Evolutionary conservation across 1,140 invertebrate genomes (phyloP).

Genomic region (Ladona fulva): DNA sequence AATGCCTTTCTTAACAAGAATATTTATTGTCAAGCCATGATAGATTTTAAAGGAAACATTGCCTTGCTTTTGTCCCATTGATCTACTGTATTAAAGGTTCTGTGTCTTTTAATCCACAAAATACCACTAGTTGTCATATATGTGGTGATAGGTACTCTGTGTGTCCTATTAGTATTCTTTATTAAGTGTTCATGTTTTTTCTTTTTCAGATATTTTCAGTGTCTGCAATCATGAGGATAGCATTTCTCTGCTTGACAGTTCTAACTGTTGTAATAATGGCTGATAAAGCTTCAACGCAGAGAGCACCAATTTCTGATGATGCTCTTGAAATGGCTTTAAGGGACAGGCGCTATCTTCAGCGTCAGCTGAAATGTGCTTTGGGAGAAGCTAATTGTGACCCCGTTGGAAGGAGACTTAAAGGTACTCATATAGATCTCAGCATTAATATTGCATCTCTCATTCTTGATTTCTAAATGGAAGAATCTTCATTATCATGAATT

Average conservation of each 20-base stretch:
- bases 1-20: too few species aligned
- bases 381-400: conserved; percentile 60
- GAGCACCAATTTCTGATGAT: conserved; percentile 43
- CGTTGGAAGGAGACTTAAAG: conserved; percentile 58
- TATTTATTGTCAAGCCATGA: too few species aligned
- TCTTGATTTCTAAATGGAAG: too few species aligned
- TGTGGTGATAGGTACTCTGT: too few species aligned
- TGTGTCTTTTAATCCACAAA: too few species aligned
- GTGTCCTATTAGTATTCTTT: too few species aligned
- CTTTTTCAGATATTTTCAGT: not conserved
- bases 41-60: too few species aligned
- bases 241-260: not conserved
- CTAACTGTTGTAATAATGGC: not conserved
- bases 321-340: conserved; percentile 52
- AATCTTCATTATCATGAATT: too few species aligned
- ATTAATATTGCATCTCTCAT: not conserved
- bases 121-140: too few species aligned
- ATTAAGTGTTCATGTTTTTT: not conserved
- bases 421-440: conserved; percentile 34
- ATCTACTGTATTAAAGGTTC: too few species aligned
- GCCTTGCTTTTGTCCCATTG: too few species aligned
- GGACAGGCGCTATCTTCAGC: conserved; percentile 55
- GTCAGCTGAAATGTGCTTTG: conserved; percentile 59
- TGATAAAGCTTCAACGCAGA: not conserved
- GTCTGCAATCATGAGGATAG: not conserved